Percentiles rank a stretch among this genome's conserved stretches.
These are phyloP conservation scores for Entomobrya proxima DNA, from an alignment of 2,888 invertebrate genomes.

Conservation along the genomic window DNA sequence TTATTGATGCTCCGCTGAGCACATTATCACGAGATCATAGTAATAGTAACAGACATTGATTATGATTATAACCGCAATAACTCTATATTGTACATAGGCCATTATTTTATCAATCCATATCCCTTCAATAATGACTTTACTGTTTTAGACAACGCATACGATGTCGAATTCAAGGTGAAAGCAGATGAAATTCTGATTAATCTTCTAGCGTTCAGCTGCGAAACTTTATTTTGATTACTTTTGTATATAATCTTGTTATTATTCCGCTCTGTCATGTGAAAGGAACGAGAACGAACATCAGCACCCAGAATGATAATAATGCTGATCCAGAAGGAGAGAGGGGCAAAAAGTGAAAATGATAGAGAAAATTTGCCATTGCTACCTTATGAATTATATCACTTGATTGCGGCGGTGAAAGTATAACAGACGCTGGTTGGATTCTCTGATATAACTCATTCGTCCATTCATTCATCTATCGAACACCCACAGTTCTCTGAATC, in stretches of 20 bases:
- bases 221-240: slow-evolving; percentile 23
- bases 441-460: background rate
- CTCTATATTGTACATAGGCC: no score
- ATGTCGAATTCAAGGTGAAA: background rate
- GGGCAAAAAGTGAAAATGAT: no score
- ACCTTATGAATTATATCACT: no score
- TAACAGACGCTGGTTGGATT: background rate
- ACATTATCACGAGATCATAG: background rate
- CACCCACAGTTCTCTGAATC: background rate
- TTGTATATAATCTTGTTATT: background rate
- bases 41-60: no score
- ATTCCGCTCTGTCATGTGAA: slow-evolving; percentile 24
- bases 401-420: background rate
- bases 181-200: slow-evolving; percentile 11
- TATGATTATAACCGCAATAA: no score
- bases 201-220: background rate
- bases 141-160: background rate
- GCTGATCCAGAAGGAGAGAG: no score
- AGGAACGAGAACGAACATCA: background rate
- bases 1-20: background rate
- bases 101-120: no score
- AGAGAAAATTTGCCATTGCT: no score
- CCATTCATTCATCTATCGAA: background rate
- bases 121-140: no score
- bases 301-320: no score